Conservation (phyloP, 53 echinoderm and acorn worm species). For the Stichopus horrens region DNA sequence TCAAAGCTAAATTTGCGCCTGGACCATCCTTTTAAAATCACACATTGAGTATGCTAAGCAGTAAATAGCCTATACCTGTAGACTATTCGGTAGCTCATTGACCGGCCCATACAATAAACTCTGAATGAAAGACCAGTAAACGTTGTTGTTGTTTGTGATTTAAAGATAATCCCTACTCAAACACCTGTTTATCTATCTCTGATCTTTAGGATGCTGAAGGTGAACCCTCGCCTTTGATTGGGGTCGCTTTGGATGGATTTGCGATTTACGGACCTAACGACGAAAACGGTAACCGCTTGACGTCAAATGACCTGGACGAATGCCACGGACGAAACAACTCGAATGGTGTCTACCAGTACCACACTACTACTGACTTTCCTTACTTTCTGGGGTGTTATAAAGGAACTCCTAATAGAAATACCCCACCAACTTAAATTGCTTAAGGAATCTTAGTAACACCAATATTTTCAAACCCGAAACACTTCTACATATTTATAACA, state of each 20-base stretch:
- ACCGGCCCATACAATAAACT: background rate
- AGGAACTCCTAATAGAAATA: conserved; percentile 31
- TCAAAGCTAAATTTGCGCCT: too few relatives aligned
- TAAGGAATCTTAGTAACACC: too few relatives aligned
- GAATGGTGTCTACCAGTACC: conserved; percentile 62
- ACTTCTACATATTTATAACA: too few relatives aligned
- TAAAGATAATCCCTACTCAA: too few relatives aligned
- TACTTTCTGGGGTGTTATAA: conserved; percentile 67
- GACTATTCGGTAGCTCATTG: too few relatives aligned
- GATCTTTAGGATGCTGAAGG: conserved; percentile 34
- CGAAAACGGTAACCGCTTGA: conserved; percentile 57
- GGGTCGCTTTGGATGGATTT: conserved; percentile 71
- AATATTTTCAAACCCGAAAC: too few relatives aligned
- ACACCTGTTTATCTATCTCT: background rate
- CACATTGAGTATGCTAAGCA: too few relatives aligned
- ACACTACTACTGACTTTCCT: conserved; percentile 66
- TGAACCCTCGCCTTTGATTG: conserved; percentile 49
- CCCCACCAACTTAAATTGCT: too few relatives aligned
- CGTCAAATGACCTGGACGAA: conserved; percentile 57
- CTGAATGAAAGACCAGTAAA: too few relatives aligned
- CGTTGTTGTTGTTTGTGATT: too few relatives aligned
- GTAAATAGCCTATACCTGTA: too few relatives aligned
- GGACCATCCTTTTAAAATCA: too few relatives aligned
- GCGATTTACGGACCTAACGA: conserved; percentile 72
- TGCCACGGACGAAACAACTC: conserved; percentile 60